These are phyloP conservation scores for Nannoperca australis DNA, from an alignment of 2,797 vertebrate species.

Conservation along the genomic window DNA sequence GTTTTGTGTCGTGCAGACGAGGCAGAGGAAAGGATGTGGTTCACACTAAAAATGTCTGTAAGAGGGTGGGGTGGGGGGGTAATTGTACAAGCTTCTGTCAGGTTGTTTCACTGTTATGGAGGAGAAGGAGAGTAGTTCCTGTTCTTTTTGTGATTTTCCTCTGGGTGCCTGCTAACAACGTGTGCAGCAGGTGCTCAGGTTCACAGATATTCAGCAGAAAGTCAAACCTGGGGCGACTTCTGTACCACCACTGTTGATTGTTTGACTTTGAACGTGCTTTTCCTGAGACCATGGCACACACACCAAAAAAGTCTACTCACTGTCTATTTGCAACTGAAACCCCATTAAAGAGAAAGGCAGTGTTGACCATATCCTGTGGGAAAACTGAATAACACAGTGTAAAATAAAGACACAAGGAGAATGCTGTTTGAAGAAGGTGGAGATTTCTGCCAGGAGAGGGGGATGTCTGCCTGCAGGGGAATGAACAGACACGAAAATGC, in stretches of 20 bases:
- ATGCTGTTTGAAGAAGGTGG: neutral
- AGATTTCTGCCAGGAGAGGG: slow-evolving; percentile 71
- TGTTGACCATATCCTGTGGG: neutral
- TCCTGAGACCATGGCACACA: neutral
- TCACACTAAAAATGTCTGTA: neutral
- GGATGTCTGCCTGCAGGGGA: slow-evolving; percentile 42
- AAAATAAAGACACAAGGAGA: neutral
- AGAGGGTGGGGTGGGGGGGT: neutral
- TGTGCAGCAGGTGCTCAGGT: neutral
- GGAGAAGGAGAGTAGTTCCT: neutral
- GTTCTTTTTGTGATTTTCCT: neutral
- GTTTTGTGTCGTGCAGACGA: neutral
- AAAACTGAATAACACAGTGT: neutral
- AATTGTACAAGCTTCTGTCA: slow-evolving; percentile 20
- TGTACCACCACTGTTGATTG: neutral
- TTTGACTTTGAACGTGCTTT: neutral
- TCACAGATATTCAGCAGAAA: neutral
- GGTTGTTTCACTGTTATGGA: slow-evolving; percentile 4
- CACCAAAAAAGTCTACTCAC: neutral
- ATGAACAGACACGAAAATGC: slow-evolving; percentile 17
- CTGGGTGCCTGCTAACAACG: neutral
- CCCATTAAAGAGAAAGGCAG: slow-evolving; percentile 30
- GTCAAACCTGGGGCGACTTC: neutral
- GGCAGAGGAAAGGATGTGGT: neutral
- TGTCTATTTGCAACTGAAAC: slow-evolving; percentile 16